Base-by-base conservation (phyloP, 2,888 invertebrate species). In the Erpobdella octoculata region DNA sequence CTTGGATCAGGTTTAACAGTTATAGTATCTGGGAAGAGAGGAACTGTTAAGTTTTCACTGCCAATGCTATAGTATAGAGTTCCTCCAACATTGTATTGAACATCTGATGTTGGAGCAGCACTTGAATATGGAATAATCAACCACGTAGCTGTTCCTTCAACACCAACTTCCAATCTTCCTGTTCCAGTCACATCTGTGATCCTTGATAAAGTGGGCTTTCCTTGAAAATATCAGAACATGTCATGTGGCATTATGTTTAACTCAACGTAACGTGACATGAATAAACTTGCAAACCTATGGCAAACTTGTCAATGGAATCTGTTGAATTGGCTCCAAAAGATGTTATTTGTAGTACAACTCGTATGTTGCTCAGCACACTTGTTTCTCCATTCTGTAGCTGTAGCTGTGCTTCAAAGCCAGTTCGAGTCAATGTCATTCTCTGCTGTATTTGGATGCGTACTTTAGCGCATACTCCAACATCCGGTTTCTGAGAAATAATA, bases 1-100 rank as follows among this genome's bases (percentile, higher is more conserved):
- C 74, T 74, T 31, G 78, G 78, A 37, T 78, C 77, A 33, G 78
- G 78, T 72, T 75, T 77, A 2, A 78, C 78, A 18, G 77, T 77
- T 33, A 78, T 77, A 12, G 76, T 77, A 46, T 78, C 78, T 4
- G 78, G 78, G 15, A 77, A 72, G 15, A 78, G 73, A 1, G 75
- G 74, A 15, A 76, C 73, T n/a, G 76, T 77, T 38, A 78, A 73
- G 12, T 76, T 68, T 0, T 75, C 73, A n/a, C 76, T 76, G 5
- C 71, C 75, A 1, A 78, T 76, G 15, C 71, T 73, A 68, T 78
- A 78, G n/a, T 76, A 75, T n/a, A 78, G 73, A 0, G 70, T 73
- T 15, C 78, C 78, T 8, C 78, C 77, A n/a, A 78, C 75, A 53
- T 77, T 76, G 73, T 77, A 78, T 38, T 72, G 61, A 1, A 73